Percentiles rank a stretch among this genome's conserved stretches.
Conservation (phyloP, 2,888 invertebrate genomes). For the Anticlea derivata region DNA sequence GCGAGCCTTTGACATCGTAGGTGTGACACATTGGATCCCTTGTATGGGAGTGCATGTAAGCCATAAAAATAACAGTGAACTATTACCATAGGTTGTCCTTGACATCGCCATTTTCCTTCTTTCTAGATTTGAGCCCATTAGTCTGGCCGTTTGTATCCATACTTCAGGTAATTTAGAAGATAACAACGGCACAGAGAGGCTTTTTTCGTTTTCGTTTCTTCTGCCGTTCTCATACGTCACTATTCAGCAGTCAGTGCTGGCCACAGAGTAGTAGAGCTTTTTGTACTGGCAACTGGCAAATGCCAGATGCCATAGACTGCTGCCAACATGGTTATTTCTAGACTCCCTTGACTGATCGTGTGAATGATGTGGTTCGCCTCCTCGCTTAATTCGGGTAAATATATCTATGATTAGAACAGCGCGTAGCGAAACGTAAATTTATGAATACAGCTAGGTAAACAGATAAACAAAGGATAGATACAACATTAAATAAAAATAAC, state of each 20-base stretch:
- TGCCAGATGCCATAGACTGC: too few relatives aligned
- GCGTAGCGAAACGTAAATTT: too few relatives aligned
- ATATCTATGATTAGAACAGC: too few relatives aligned
- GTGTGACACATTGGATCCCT: slow-evolving; percentile 83
- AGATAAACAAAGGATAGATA: too few relatives aligned
- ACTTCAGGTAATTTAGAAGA: slow-evolving; percentile 81
- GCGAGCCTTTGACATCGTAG: slow-evolving; percentile 79
- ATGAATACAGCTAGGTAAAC: too few relatives aligned
- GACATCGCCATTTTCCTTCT: slow-evolving; percentile 85
- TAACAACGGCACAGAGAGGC: slow-evolving; percentile 83
- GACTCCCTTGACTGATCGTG: too few relatives aligned
- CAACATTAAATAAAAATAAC: too few relatives aligned
- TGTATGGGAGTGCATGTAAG: slow-evolving; percentile 79
- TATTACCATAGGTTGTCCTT: slow-evolving; percentile 87
- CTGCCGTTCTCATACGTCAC: slow-evolving; percentile 84
- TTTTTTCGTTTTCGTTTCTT: slow-evolving; percentile 80
- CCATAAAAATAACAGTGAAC: slow-evolving; percentile 72
- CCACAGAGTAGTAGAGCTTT: slow-evolving; percentile 10
- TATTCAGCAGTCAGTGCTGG: slow-evolving; percentile 57
- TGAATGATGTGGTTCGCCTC: too few relatives aligned
- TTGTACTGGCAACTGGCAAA: too few relatives aligned
- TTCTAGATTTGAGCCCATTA: slow-evolving; percentile 84
- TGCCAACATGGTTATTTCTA: too few relatives aligned
- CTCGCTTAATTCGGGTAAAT: too few relatives aligned
- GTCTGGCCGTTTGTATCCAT: slow-evolving; percentile 84